Percentiles rank a stretch among this genome's conserved stretches.
phyloP scores from a whole-genome alignment of 2,888 invertebrate species.

The Perdita meconis region DNA sequence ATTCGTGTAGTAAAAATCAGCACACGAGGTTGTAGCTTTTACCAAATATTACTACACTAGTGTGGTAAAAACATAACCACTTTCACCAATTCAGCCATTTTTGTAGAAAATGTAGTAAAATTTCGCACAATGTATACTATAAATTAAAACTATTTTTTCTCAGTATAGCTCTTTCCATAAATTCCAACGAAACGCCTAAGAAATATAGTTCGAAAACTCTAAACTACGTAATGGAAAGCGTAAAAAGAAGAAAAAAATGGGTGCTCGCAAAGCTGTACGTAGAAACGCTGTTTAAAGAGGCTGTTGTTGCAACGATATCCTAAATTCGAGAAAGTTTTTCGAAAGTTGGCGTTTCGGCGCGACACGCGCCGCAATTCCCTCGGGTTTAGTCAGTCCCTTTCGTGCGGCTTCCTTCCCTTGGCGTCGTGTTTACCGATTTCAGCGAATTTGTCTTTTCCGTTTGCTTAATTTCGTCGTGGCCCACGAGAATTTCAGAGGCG shows the following conservation, averaged over 20 bases:
- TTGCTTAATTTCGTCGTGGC: slow-evolving; percentile 21
- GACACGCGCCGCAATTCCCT: background rate
- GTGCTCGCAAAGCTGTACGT: too few species aligned
- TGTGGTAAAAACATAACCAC: too few species aligned
- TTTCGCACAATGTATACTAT: too few species aligned
- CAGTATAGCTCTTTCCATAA: too few species aligned
- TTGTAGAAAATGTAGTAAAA: too few species aligned
- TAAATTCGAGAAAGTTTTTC: background rate
- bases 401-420: background rate
- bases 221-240: background rate
- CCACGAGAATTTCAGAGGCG: background rate
- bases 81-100: too few species aligned
- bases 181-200: too few species aligned
- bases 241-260: background rate
- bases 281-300: slow-evolving; percentile 5
- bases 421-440: slow-evolving; percentile 27
- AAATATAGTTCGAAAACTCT: too few species aligned
- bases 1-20: too few species aligned
- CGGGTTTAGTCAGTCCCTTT: slow-evolving; percentile 9
- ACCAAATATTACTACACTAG: too few species aligned
- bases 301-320: background rate
- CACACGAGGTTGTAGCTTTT: too few species aligned
- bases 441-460: slow-evolving; percentile 17
- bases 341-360: background rate
- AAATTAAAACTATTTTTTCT: too few species aligned